Evolutionary conservation across 1,140 invertebrate species (phyloP).

Genomic region (Paramacrobiotus metropolitanus): DNA sequence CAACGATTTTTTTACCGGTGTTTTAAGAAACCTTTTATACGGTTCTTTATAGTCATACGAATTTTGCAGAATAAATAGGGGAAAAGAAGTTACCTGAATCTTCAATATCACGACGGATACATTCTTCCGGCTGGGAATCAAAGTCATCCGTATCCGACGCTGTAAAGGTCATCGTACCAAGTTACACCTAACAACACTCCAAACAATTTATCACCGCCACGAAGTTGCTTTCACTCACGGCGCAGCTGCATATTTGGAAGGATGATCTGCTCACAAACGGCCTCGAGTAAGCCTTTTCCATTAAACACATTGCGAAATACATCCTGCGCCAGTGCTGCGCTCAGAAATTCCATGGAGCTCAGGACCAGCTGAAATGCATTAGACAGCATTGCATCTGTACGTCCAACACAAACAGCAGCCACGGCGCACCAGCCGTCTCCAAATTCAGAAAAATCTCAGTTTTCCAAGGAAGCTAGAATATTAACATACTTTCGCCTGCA

Average conservation of each 20-base stretch:
- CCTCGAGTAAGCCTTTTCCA: conserved; percentile 53
- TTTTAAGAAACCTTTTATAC: no score
- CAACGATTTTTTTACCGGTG: no score
- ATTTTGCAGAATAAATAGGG: background rate
- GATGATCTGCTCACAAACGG: conserved; percentile 89
- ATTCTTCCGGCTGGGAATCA: conserved; percentile 93
- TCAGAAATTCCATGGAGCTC: conserved; percentile 79
- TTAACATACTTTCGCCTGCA: no score
- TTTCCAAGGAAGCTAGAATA: no score
- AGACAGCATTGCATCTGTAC: no score
- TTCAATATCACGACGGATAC: conserved; percentile 85
- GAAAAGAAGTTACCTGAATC: conserved; percentile 42
- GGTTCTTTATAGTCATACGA: no score
- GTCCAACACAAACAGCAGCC: no score
- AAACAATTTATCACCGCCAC: background rate
- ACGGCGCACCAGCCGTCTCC: no score
- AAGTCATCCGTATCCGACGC: conserved; percentile 82
- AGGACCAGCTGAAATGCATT: conserved; percentile 45
- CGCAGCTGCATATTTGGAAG: conserved; percentile 93
- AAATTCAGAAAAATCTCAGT: no score
- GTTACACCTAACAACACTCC: no score
- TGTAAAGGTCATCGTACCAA: no score
- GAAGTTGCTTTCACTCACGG: conserved; percentile 29
- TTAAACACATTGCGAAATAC: conserved; percentile 73
- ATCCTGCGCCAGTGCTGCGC: conserved; percentile 67